These are phyloP conservation scores for Porites evermanni DNA, from an alignment of 92 coral and sea anemone species.

Conservation along the genomic window DNA sequence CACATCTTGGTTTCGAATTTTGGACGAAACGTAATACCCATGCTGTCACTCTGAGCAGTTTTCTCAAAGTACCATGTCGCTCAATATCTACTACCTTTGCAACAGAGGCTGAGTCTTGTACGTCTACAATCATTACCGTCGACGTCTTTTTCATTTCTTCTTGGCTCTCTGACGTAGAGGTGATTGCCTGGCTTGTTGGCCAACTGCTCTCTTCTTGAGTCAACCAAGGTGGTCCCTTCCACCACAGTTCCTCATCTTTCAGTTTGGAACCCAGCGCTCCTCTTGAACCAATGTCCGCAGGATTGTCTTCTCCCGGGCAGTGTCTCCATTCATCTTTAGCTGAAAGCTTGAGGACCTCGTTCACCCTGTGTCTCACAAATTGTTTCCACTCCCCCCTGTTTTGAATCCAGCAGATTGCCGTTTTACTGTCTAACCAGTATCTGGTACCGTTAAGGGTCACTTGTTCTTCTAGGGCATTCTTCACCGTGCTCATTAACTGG, in stretches of 20 bases:
- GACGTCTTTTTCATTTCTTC: slow-evolving; percentile 32
- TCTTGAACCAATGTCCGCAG: slow-evolving; percentile 58
- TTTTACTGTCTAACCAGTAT: slow-evolving; percentile 66
- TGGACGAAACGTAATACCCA: slow-evolving; percentile 24
- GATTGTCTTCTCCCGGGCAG: slow-evolving; percentile 66
- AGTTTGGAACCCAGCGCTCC: slow-evolving; percentile 42
- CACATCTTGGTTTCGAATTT: background rate
- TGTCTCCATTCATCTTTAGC: slow-evolving; percentile 49
- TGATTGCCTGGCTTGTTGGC: slow-evolving; percentile 17
- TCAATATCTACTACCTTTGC: slow-evolving; percentile 17
- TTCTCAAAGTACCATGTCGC: slow-evolving; percentile 3
- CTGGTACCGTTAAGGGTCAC: slow-evolving; percentile 4
- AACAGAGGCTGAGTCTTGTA: background rate
- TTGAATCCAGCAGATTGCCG: slow-evolving; percentile 64
- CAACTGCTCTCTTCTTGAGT: slow-evolving; percentile 17
- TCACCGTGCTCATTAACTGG: slow-evolving; percentile 48
- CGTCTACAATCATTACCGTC: background rate
- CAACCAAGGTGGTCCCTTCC: slow-evolving; percentile 35
- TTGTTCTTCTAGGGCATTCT: slow-evolving; percentile 6
- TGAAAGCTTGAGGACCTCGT: slow-evolving; percentile 53
- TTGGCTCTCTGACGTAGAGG: slow-evolving; percentile 22
- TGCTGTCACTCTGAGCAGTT: slow-evolving; percentile 42
- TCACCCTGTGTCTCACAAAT: slow-evolving; percentile 65
- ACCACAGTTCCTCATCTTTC: slow-evolving; percentile 28
- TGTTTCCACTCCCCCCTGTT: slow-evolving; percentile 76